Conservation (phyloP, 2,113 vertebrate genomes). For the Colius striatus region DNA sequence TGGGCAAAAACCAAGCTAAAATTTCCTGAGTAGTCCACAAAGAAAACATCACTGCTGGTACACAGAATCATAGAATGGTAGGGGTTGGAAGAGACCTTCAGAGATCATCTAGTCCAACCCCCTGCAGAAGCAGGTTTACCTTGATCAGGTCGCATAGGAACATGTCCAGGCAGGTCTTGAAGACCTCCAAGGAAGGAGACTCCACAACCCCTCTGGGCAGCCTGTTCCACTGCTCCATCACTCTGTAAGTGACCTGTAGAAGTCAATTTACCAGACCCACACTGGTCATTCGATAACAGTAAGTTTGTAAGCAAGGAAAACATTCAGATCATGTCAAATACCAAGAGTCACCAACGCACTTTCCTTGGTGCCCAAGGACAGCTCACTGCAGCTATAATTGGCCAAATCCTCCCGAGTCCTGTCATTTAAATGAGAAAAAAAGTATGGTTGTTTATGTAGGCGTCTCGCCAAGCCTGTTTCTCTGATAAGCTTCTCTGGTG, state of each 20-base stretch:
- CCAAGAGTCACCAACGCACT: conserved; percentile 24
- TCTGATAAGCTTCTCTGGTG: conserved; percentile 80
- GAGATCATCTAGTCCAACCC: too few species aligned
- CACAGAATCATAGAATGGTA: too few species aligned
- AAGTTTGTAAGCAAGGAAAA: conserved; percentile 16
- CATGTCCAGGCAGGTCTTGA: too few species aligned
- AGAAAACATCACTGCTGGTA: background rate
- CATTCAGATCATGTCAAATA: conserved; percentile 12
- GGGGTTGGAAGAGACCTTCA: too few species aligned
- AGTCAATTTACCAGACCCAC: conserved; percentile 18
- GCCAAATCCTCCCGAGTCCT: background rate
- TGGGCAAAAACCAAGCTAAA: background rate
- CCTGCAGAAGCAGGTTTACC: too few species aligned
- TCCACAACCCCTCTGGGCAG: too few species aligned
- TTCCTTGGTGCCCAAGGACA: conserved; percentile 35
- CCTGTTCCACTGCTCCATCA: too few species aligned
- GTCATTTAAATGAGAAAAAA: conserved; percentile 37
- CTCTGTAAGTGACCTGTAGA: background rate
- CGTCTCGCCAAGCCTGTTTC: conserved; percentile 60
- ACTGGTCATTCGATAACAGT: background rate
- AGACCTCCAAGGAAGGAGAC: too few species aligned
- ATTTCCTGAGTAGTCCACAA: background rate
- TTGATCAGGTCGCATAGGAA: too few species aligned
- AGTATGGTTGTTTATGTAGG: conserved; percentile 66
- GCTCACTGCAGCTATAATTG: background rate